phyloP scores from a whole-genome alignment of 2,113 vertebrate species.

The Chloropsis hardwickii region DNA sequence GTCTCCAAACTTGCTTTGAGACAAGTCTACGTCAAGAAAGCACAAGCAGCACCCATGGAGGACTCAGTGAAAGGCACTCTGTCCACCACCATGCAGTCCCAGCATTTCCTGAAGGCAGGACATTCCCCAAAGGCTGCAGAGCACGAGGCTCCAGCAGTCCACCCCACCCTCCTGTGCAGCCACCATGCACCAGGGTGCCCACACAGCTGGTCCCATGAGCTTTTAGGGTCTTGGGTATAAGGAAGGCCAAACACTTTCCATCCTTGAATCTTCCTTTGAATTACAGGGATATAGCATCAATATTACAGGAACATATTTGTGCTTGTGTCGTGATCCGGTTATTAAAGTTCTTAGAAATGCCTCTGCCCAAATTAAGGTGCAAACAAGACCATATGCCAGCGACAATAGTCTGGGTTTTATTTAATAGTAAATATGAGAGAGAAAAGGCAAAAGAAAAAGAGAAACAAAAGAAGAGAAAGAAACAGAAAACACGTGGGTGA shows the following conservation, averaged over 20 bases:
- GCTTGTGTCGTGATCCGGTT: not conserved
- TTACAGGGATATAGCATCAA: not conserved
- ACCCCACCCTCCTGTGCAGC: not conserved
- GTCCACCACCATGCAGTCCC: rapidly evolving
- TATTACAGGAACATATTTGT: rapidly evolving
- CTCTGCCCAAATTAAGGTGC: not conserved
- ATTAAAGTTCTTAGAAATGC: not conserved
- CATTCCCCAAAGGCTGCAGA: not conserved
- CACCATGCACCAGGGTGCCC: not conserved
- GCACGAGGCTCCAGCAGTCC: not conserved
- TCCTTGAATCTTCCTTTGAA: not conserved
- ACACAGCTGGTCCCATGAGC: not conserved
- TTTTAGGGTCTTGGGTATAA: not conserved
- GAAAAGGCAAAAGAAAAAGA: too few relatives aligned
- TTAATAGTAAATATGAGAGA: not conserved
- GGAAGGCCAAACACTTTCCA: not conserved
- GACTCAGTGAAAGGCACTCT: not conserved
- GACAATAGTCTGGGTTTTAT: not conserved
- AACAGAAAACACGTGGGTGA: not conserved
- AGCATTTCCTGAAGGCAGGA: not conserved
- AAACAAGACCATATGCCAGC: too few relatives aligned
- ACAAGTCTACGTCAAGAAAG: not conserved
- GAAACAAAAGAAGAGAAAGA: not conserved
- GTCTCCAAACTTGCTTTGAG: not conserved
- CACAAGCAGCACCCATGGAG: not conserved